Evolutionary conservation across 2,888 invertebrate species (phyloP).

Genomic region (Heliconius sara): DNA sequence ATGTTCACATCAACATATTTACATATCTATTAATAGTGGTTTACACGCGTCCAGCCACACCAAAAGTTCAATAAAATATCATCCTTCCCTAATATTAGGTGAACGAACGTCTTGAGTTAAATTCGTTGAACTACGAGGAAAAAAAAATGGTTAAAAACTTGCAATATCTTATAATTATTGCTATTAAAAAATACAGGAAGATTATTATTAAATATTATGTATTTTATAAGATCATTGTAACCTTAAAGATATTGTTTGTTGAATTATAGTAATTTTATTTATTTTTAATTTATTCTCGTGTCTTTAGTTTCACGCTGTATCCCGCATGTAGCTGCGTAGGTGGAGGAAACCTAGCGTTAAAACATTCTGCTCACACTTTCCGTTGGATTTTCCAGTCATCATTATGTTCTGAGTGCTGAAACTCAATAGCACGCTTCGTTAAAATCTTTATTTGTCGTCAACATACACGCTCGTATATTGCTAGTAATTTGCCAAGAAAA

Average conservation of each 20-base stretch:
- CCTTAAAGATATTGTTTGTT: neutral
- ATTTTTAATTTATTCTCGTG: neutral
- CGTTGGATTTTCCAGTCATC: too few species aligned
- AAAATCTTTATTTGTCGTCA: too few species aligned
- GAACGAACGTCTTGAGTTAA: constrained; percentile 11
- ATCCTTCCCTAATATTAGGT: constrained; percentile 19
- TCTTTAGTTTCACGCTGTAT: neutral
- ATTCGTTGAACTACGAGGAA: constrained; percentile 3
- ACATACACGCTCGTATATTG: too few species aligned
- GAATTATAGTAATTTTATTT: neutral
- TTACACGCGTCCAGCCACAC: neutral
- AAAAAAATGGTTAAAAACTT: neutral
- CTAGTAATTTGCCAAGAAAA: too few species aligned
- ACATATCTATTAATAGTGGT: constrained; percentile 26
- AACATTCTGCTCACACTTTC: neutral
- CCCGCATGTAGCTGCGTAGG: neutral
- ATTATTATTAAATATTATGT: neutral
- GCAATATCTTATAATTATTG: neutral
- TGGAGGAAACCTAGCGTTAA: neutral
- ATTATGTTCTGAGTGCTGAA: too few species aligned
- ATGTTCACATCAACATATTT: constrained; percentile 10
- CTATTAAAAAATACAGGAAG: neutral
- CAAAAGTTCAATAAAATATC: neutral
- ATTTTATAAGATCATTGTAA: neutral
- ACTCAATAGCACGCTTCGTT: too few species aligned